phyloP scores from a whole-genome alignment of 1,140 invertebrate genomes.

The Oncopodura yosiiana region DNA sequence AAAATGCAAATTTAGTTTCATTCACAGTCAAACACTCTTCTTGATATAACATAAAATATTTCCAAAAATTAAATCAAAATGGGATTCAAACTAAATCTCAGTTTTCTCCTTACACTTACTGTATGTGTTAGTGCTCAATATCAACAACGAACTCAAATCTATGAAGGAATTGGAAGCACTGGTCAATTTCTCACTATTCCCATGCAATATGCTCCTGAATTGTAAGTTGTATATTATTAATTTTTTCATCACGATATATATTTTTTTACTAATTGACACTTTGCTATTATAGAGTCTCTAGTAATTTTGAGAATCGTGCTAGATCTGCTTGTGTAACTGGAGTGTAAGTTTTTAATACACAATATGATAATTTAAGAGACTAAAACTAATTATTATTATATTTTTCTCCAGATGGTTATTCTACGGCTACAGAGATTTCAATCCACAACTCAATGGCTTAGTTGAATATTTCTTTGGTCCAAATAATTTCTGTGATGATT shows the following conservation, averaged over 20 bases:
- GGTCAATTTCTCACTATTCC: constrained; percentile 11
- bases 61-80: too few relatives aligned
- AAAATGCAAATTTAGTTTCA: too few relatives aligned
- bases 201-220: constrained; percentile 18
- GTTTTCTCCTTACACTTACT: too few relatives aligned
- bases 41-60: too few relatives aligned
- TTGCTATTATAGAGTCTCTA: too few relatives aligned
- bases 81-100: too few relatives aligned
- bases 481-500: constrained; percentile 23
- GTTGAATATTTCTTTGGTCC: constrained; percentile 30
- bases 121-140: too few relatives aligned
- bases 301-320: constrained; percentile 23
- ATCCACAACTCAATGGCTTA: not conserved
- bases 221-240: too few relatives aligned
- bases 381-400: not conserved
- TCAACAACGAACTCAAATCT: constrained; percentile 3
- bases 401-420: constrained; percentile 32
- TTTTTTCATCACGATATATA: too few relatives aligned
- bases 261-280: too few relatives aligned
- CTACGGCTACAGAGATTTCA: constrained; percentile 33
- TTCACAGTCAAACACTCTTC: too few relatives aligned
- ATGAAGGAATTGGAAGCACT: not conserved
- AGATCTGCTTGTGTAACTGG: constrained; percentile 30
- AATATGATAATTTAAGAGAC: not conserved
- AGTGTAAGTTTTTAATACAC: constrained; percentile 27